These are phyloP conservation scores for Coturnix japonica DNA, from an alignment of 2,113 vertebrate species.

Conservation along the genomic window DNA sequence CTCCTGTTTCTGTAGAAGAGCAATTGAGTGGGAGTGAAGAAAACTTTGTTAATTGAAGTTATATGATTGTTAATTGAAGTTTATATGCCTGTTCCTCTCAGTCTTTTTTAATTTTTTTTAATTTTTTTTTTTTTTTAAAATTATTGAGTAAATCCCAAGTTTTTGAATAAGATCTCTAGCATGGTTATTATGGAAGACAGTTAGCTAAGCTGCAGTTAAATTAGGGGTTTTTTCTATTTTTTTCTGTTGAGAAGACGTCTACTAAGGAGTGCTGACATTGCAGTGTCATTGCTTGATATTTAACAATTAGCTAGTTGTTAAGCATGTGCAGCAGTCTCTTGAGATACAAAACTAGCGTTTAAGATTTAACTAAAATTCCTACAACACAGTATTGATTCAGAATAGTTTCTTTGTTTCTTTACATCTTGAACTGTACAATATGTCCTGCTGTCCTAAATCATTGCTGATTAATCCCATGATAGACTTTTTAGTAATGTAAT, in stretches of 20 bases:
- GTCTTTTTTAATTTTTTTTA: background rate
- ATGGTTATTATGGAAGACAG: background rate
- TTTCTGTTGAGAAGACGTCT: background rate
- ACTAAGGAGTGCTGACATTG: background rate
- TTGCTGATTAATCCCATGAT: background rate
- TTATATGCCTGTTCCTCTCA: background rate
- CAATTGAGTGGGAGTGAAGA: background rate
- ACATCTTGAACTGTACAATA: conserved; percentile 47
- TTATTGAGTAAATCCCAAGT: background rate
- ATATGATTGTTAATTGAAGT: background rate
- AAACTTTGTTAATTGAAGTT: background rate
- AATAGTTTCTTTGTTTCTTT: background rate
- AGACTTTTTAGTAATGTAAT: background rate
- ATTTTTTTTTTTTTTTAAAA: background rate
- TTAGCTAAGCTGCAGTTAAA: background rate
- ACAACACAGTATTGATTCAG: background rate
- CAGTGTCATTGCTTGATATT: background rate
- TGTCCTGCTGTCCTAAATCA: conserved; percentile 49
- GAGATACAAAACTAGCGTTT: background rate
- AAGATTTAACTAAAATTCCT: background rate
- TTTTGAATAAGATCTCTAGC: background rate
- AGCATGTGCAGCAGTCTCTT: background rate
- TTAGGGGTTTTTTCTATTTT: background rate
- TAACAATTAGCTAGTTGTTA: background rate
- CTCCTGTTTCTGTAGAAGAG: background rate